phyloP scores from a whole-genome alignment of 1,140 invertebrate genomes.

The Marisa cornuarietis region DNA sequence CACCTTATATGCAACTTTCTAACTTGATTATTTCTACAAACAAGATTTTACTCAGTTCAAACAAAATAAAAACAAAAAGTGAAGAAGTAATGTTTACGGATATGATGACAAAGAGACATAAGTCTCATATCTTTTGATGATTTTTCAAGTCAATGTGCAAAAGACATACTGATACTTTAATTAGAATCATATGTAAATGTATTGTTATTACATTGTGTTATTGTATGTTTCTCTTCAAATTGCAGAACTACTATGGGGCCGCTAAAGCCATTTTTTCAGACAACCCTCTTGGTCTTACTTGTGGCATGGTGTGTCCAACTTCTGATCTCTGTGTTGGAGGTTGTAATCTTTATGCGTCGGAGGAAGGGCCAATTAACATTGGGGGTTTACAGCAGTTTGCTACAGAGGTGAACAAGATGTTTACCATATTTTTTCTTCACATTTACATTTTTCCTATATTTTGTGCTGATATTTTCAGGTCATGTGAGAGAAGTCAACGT shows the following conservation, averaged over 20 bases:
- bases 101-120: too few relatives aligned
- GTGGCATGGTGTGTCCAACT: conserved; percentile 99
- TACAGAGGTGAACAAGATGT: conserved; percentile 77
- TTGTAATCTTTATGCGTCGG: conserved; percentile 93
- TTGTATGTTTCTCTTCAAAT: not conserved
- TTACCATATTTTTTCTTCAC: not conserved
- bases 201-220: not conserved
- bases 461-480: not conserved
- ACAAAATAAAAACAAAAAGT: too few relatives aligned
- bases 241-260: conserved; percentile 96
- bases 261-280: conserved; percentile 96
- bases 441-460: not conserved
- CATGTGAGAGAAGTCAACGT: too few relatives aligned
- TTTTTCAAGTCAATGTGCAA: too few relatives aligned
- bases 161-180: too few relatives aligned
- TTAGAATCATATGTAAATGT: not conserved
- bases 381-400: conserved; percentile 98
- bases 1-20: too few relatives aligned
- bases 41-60: too few relatives aligned
- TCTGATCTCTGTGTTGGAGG: conserved; percentile 97
- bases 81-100: too few relatives aligned
- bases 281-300: conserved; percentile 93
- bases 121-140: too few relatives aligned
- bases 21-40: too few relatives aligned
- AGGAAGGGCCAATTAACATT: conserved; percentile 98